Conservation (phyloP, 1,140 invertebrate genomes). For the Adoxophyes honmai region DNA sequence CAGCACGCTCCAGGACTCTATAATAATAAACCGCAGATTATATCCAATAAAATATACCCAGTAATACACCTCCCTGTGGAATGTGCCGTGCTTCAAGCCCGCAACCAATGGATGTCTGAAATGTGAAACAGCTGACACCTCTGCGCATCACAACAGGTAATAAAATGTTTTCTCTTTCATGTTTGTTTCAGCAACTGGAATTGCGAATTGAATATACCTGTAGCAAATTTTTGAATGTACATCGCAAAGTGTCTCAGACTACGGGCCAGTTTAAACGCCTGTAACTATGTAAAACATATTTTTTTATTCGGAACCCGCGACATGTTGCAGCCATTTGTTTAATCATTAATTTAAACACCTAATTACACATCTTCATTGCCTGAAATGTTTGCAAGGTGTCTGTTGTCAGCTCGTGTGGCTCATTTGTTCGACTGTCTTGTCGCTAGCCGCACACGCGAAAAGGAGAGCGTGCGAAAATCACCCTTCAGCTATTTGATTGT, state of each 20-base stretch:
- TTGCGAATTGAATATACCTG: neutral
- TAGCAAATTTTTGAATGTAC: neutral
- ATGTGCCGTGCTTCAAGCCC: neutral
- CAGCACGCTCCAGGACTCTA: constrained; percentile 27
- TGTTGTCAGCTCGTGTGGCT: constrained; percentile 1
- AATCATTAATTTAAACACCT: constrained; percentile 2
- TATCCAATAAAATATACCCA: neutral
- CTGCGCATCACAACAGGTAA: constrained; percentile 11
- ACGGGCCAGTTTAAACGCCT: neutral
- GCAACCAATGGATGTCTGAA: neutral
- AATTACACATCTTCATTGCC: constrained; percentile 10
- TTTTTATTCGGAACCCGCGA: neutral
- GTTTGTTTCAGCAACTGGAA: constrained; percentile 4
- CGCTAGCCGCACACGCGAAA: too few species aligned
- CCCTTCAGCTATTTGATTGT: too few species aligned
- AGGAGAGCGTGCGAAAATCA: too few species aligned
- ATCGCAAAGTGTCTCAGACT: too few species aligned
- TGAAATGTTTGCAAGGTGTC: neutral
- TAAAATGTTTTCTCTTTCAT: neutral
- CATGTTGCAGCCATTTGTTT: neutral
- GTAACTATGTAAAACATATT: neutral
- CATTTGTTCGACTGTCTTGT: neutral
- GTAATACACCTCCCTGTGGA: neutral
- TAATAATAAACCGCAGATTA: constrained; percentile 17
- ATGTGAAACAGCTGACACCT: neutral